These are phyloP conservation scores for Eristalis pertinax DNA, from an alignment of 2,888 invertebrate species.

Conservation along the genomic window DNA sequence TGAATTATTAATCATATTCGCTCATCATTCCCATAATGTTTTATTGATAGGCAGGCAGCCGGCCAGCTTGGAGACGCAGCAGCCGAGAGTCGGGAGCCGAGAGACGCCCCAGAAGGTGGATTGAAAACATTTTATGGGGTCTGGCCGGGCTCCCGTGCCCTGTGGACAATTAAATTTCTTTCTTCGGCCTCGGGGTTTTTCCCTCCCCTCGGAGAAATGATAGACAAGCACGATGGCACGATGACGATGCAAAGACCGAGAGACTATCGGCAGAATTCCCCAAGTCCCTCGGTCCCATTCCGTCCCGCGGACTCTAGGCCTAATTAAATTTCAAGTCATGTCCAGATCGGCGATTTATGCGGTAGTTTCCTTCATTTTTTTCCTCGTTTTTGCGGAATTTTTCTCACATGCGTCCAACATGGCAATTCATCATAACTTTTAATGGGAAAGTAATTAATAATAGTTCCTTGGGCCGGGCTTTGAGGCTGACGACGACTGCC, in stretches of 20 bases:
- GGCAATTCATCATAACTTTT: conserved; percentile 71
- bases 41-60: conserved; percentile 73
- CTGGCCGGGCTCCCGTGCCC: conserved; percentile 27
- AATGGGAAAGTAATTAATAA: conserved; percentile 73
- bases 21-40: conserved; percentile 75
- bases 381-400: conserved; percentile 47
- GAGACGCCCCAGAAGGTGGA: conserved; percentile 14
- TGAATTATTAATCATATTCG: conserved; percentile 72
- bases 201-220: conserved; percentile 54
- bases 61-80: not conserved
- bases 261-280: conserved; percentile 35
- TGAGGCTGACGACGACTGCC: conserved; percentile 43
- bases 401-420: conserved; percentile 65
- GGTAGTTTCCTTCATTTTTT: conserved; percentile 37
- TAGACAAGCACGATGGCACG: conserved; percentile 53
- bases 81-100: not conserved
- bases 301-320: conserved; percentile 37
- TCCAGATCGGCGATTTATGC: conserved; percentile 66
- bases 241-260: conserved; percentile 43
- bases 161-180: conserved; percentile 71
- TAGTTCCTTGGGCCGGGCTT: conserved; percentile 63
- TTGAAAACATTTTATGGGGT: conserved; percentile 52
- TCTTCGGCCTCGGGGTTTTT: conserved; percentile 16
- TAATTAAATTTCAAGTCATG: conserved; percentile 72
- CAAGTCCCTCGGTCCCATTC: conserved; percentile 36